phyloP scores from a whole-genome alignment of 2,113 vertebrate genomes.

The Propithecus coquereli region DNA sequence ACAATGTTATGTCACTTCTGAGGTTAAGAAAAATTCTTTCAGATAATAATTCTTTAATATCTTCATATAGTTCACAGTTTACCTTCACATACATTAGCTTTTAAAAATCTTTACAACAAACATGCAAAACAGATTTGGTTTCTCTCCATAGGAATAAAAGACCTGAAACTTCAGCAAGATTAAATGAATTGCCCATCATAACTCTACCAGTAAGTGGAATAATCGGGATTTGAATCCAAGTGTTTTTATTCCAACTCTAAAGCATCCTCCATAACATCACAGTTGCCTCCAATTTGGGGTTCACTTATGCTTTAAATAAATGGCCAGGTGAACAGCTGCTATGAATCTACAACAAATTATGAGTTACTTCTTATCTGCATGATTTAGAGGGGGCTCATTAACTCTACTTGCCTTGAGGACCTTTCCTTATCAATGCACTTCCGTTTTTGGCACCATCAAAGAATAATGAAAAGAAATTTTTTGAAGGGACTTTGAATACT shows the following conservation, averaged over 20 bases:
- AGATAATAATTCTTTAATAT: slow-evolving; percentile 14
- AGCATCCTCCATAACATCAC: background rate
- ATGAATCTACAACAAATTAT: background rate
- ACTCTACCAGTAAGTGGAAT: background rate
- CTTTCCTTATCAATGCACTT: background rate
- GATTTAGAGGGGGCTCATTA: background rate
- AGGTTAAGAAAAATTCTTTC: slow-evolving; percentile 14
- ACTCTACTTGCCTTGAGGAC: background rate
- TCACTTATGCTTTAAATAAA: background rate
- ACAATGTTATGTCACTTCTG: background rate
- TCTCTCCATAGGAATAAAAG: background rate
- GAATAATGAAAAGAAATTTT: background rate
- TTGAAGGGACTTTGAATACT: background rate
- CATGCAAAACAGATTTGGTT: background rate
- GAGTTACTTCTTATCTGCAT: background rate
- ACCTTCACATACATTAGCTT: background rate
- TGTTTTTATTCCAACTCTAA: background rate
- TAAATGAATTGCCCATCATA: background rate
- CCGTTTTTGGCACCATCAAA: background rate
- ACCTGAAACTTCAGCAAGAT: background rate
- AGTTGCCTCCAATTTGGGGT: background rate
- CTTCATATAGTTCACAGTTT: background rate
- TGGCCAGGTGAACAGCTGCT: background rate
- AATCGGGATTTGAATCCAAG: background rate
- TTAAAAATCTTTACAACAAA: background rate